Base-by-base conservation (phyloP, 2,888 invertebrate species). In the Trichopoda pennipes region DNA sequence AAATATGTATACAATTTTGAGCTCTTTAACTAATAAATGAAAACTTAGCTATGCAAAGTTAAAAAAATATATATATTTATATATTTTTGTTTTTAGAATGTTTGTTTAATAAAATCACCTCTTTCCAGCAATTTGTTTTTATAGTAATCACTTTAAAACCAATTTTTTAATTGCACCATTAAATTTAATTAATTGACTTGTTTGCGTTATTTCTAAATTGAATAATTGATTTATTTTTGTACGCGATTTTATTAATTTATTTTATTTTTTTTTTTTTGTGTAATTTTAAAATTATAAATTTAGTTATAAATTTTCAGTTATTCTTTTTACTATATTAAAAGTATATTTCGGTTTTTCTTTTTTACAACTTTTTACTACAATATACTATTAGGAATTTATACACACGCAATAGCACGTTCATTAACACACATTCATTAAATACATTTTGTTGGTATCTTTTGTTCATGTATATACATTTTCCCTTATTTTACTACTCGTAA, bases 281-380 rank as follows among this genome's bases (percentile, higher is more conserved):
- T n/a, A n/a, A n/a, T n/a, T n/a, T n/a, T n/a, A 21, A 38, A 35
- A 58, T 23, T 86, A 84, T 87, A 87, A 84, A n/a, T n/a, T n/a
- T n/a, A n/a, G n/a, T n/a, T 85, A 17, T 73, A 32, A 42, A 53
- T 74, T 64, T 80, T 47, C 83, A 85, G 83, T 64, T 85, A 81
- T 49, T 79, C 85, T 44, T 86, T 86, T 86, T 86, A 38, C 85
- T 87, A 81, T 86, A 87, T 86, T 78, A 73, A 56, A 64, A 53
- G 64, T 63, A 78, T 49, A 44, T 16, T 72, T 60, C 42, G 23
- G 23, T 19, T 38, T 61, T 38, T 61, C 63, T 58, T 63, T 64
- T 77, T 76, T 72, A 82, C 83, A 77, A 83, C 80, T 81, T 80
- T 80, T 81, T 84, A 84, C 84, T 84, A 84, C 76, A 75, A 68